A percentile compares a stretch with the other conserved stretches of the same genome.
phyloP scores from a whole-genome alignment of 2,113 vertebrate species.

The Bombycilla garrulus region DNA sequence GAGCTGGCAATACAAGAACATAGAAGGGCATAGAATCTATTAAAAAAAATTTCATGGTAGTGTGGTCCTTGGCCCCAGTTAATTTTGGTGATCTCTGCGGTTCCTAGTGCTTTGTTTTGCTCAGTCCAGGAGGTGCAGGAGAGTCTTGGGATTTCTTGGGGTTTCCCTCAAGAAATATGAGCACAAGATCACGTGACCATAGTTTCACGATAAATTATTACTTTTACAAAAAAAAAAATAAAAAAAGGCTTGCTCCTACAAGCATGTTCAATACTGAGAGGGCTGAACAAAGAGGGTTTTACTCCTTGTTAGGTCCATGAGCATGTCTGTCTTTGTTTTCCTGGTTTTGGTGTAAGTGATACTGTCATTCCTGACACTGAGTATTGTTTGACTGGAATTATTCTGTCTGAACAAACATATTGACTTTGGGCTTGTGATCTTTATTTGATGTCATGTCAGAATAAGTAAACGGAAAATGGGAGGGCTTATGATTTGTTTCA shows the following conservation, averaged over 20 bases:
- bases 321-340: not conserved
- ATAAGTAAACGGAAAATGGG: not conserved
- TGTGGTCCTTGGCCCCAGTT: not conserved
- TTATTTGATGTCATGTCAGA: not conserved
- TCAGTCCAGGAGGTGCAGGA: not conserved
- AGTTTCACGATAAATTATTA: not conserved
- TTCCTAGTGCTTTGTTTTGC: not conserved
- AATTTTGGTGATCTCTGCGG: not conserved
- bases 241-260: not conserved
- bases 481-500: not conserved
- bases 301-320: not conserved
- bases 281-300: not conserved
- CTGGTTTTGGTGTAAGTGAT: not conserved
- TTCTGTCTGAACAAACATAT: not conserved
- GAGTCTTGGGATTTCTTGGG: not conserved
- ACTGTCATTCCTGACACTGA: not conserved
- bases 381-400: conserved; percentile 5
- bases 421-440: not conserved
- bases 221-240: not conserved
- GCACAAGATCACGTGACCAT: accelerated
- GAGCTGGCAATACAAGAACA: too few relatives aligned
- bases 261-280: not conserved
- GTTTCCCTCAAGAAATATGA: not conserved
- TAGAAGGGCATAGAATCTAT: not conserved
- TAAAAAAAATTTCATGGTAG: not conserved